Conservation (phyloP, 2,113 vertebrate genomes). For the Ornithorhynchus anatinus region DNA sequence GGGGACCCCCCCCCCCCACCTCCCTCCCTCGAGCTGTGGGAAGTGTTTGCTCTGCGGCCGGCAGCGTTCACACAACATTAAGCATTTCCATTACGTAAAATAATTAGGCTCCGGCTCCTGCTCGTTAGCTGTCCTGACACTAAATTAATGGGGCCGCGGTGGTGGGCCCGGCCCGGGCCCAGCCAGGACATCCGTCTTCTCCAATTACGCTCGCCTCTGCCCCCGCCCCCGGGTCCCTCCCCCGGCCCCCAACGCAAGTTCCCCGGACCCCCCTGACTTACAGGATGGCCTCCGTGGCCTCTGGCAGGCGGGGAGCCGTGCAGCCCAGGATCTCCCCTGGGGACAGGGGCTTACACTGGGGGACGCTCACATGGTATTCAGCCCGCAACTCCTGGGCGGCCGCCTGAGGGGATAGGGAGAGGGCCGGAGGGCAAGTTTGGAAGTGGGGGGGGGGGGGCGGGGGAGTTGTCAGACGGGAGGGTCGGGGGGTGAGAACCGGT, state of each 20-base stretch:
- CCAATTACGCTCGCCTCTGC: constrained; percentile 62
- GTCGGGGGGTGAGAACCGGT: neutral
- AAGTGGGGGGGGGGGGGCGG: neutral
- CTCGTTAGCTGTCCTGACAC: constrained; percentile 83
- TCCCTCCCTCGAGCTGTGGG: neutral
- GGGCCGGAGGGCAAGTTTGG: neutral
- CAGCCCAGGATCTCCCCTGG: constrained; percentile 96
- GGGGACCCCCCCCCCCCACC: constrained; percentile 14
- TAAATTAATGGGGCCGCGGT: constrained; percentile 81
- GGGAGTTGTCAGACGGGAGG: neutral
- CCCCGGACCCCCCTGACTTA: constrained; percentile 77
- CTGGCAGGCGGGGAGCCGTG: constrained; percentile 83
- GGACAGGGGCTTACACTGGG: constrained; percentile 96
- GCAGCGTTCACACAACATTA: constrained; percentile 83
- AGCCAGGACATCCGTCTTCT: constrained; percentile 82
- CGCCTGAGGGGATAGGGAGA: constrained; percentile 40
- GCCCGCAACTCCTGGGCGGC: constrained; percentile 75
- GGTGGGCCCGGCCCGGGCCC: constrained; percentile 68
- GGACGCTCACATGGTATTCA: constrained; percentile 84
- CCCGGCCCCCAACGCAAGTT: neutral
- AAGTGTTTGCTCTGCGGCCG: constrained; percentile 66
- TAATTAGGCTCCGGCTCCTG: constrained; percentile 80
- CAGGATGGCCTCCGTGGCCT: constrained; percentile 84
- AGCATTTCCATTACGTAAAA: constrained; percentile 85
- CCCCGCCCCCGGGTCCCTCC: neutral